Evolutionary conservation across 1,140 invertebrate species (phyloP), one percentile per base, ranked within the genome.

Genomic region (Brachionus rubens): DNA sequence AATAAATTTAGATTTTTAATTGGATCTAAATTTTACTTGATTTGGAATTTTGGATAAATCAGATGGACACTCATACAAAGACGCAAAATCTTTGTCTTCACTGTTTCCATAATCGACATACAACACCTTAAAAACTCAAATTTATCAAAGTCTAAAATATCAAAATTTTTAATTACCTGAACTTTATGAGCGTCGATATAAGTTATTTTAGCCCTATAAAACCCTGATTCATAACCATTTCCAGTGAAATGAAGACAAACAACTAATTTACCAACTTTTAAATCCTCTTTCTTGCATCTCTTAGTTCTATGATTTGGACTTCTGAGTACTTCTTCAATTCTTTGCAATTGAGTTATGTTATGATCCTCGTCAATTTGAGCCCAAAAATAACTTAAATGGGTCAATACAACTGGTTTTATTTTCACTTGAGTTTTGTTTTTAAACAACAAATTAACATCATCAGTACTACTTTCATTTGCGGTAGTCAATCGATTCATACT

Each of bases 231-330:
- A 24, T 36, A 24, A 19, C 40, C 59, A 43, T 65, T 65, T 10
- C 59, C 59, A 46, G 59, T 65, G 43, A 65, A 65, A 65, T 65
- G 59, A 65, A 65, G 43, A 24, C 59, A 12, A 43, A 65, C 59
- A 24, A 65, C 59, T 28, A 65, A 12, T 24, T 65, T 65, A 19
- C 59, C 59, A 2, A 65, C 59, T 24, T 16, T 21, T 40, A 65
- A 26, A 21, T 65, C 26, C 19, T 65, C 36, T 21, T 21, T 65
- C 14, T 28, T 43, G 24, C 33, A 41, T 7, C 21, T 5, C 43
- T 41, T 65, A 41, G 43, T 24, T 9, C 19, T 43, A 26, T 26
- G 24, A 46, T 21, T 43, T 24, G 19, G 2, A 65, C 30, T 24
- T 12, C 10, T 21, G 5, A 65, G 41, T 41, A 43, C 12, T 9